Evolutionary conservation across 1,140 invertebrate genomes (phyloP).

Genomic region (Acarapis woodi): DNA sequence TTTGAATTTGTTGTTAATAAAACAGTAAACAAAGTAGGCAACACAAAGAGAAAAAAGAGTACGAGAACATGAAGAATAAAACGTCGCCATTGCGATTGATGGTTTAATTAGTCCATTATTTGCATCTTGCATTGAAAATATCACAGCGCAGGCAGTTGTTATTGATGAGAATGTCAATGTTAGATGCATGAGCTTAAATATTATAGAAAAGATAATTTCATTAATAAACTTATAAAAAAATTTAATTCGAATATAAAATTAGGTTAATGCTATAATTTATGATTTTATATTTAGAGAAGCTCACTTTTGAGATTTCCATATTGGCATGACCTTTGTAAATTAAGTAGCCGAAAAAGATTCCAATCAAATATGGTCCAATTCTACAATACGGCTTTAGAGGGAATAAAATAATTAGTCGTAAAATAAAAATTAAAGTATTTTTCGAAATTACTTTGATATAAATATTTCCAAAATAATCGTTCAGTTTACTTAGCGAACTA

Average conservation of each 20-base stretch:
- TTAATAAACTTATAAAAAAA: background rate
- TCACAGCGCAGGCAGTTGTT: conserved; percentile 3
- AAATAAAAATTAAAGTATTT: too few species aligned
- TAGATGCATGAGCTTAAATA: background rate
- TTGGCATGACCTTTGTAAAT: conserved; percentile 13
- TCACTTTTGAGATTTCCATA: conserved; percentile 9
- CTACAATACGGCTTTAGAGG: conserved; percentile 25
- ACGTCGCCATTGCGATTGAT: conserved; percentile 21
- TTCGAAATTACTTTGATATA: too few species aligned
- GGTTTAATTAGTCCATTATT: conserved; percentile 12
- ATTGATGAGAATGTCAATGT: conserved; percentile 1
- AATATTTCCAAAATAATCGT: conserved; percentile 51
- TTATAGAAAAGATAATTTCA: background rate
- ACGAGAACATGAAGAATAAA: conserved; percentile 52
- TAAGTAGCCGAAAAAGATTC: conserved; percentile 20
- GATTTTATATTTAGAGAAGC: background rate
- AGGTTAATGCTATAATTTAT: background rate
- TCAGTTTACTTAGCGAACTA: conserved; percentile 11
- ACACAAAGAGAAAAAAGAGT: conserved; percentile 48
- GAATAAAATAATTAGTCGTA: too few species aligned
- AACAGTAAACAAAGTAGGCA: conserved; percentile 60
- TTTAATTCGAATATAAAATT: too few species aligned
- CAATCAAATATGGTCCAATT: conserved; percentile 23
- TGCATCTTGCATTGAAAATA: conserved; percentile 13
- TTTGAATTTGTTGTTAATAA: conserved; percentile 32